Evolutionary conservation across 2,888 invertebrate genomes (phyloP).

Genomic region (Perdita meconis): DNA sequence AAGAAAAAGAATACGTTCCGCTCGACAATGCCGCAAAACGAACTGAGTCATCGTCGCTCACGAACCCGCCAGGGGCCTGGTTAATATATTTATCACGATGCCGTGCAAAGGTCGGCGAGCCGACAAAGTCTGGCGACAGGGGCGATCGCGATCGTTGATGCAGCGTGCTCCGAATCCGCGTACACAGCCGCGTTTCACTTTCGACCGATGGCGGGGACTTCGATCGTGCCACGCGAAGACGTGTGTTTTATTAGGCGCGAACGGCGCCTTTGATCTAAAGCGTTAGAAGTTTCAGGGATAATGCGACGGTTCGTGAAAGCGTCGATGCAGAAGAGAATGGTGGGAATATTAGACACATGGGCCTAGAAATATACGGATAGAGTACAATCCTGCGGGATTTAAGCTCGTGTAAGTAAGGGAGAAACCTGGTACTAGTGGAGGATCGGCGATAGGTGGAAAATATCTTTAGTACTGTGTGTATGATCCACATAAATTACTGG

Average conservation of each 20-base stretch:
- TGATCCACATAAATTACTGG: no score
- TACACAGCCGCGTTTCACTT: constrained; percentile 37
- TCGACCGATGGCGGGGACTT: constrained; percentile 3
- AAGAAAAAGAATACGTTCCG: constrained; percentile 12
- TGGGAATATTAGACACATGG: no score
- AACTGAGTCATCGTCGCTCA: constrained; percentile 64
- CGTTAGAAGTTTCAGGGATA: no score
- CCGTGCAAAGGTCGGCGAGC: constrained; percentile 54
- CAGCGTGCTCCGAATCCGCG: constrained; percentile 18
- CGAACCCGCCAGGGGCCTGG: constrained; percentile 45
- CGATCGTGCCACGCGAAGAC: constrained; percentile 10
- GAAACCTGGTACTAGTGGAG: no score
- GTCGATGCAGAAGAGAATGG: no score
- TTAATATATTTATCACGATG: constrained; percentile 63
- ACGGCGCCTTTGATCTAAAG: no score
- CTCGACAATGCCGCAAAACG: constrained; percentile 44
- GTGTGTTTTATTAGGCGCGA: neutral
- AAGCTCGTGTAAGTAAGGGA: no score
- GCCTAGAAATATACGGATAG: no score
- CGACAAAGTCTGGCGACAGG: constrained; percentile 56
- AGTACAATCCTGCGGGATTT: no score
- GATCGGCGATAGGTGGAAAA: no score
- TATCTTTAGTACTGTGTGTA: no score
- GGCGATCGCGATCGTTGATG: constrained; percentile 45
- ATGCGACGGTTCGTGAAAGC: no score